Evolutionary conservation across 1,140 invertebrate species (phyloP).

Genomic region (Eupristina koningsbergeri): DNA sequence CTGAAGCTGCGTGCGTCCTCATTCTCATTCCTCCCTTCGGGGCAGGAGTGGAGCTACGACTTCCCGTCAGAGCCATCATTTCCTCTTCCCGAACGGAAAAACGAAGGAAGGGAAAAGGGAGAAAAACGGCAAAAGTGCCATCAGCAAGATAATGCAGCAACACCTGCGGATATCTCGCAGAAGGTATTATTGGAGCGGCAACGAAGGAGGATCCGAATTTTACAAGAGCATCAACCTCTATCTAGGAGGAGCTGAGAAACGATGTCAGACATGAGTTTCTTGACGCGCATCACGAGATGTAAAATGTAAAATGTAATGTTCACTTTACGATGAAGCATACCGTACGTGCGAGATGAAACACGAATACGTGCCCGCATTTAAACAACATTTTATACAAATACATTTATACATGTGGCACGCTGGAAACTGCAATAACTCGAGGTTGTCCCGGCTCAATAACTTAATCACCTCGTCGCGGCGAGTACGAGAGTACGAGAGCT

Average conservation of each 20-base stretch:
- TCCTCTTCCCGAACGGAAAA: background rate
- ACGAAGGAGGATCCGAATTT: background rate
- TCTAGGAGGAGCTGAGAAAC: background rate
- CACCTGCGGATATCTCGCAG: background rate
- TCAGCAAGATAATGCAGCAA: too few species aligned
- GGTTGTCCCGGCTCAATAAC: too few species aligned
- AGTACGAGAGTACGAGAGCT: too few species aligned
- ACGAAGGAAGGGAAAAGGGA: background rate
- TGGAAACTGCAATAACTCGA: too few species aligned
- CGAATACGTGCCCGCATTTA: too few species aligned
- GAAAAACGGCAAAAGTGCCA: background rate
- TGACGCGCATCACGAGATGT: background rate
- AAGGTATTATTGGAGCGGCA: background rate
- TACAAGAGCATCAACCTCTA: background rate
- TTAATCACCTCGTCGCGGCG: too few species aligned
- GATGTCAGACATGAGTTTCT: background rate
- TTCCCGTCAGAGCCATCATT: background rate
- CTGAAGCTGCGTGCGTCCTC: slow-evolving; percentile 7
- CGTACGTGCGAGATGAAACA: too few species aligned
- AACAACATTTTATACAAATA: too few species aligned
- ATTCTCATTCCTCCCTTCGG: too few species aligned
- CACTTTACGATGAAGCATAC: too few species aligned
- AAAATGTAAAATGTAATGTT: too few species aligned
- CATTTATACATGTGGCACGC: too few species aligned
- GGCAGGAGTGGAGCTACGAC: background rate